Conservation (phyloP, 2,797 vertebrate genomes). For the Parauchenoglanis punctatus region DNA sequence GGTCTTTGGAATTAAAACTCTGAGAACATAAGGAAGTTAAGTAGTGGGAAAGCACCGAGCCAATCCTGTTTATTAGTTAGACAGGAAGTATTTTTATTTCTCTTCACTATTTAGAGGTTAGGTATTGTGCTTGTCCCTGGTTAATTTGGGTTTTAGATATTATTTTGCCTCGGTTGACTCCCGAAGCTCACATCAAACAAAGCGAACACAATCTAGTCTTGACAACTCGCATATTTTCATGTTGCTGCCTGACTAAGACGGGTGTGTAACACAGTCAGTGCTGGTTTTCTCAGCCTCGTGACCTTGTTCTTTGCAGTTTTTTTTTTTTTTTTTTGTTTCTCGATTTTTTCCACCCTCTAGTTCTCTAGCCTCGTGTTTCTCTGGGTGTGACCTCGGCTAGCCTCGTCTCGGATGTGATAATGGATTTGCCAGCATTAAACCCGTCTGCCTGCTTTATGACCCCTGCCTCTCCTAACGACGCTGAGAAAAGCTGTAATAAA, state of each 20-base stretch:
- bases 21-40: not conserved
- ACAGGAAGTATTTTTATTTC: not conserved
- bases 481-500: slow-evolving; percentile 15
- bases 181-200: not conserved
- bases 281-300: not conserved
- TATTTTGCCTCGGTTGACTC: not conserved
- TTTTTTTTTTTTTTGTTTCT: not conserved
- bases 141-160: not conserved
- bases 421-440: slow-evolving; percentile 15
- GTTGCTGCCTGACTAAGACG: not conserved
- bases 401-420: not conserved
- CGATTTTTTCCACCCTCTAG: not conserved
- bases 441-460: slow-evolving; percentile 11
- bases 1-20: not conserved
- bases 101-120: not conserved
- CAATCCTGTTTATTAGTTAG: not conserved
- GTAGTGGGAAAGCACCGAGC: not conserved
- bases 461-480: slow-evolving; percentile 19
- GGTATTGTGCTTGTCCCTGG: not conserved
- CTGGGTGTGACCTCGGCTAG: not conserved
- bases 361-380: not conserved
- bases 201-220: not conserved
- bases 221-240: not conserved
- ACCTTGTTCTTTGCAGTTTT: not conserved
- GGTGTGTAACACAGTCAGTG: not conserved